These are phyloP conservation scores for Maniola jurtina DNA, from an alignment of 1,140 invertebrate species.

Conservation along the genomic window DNA sequence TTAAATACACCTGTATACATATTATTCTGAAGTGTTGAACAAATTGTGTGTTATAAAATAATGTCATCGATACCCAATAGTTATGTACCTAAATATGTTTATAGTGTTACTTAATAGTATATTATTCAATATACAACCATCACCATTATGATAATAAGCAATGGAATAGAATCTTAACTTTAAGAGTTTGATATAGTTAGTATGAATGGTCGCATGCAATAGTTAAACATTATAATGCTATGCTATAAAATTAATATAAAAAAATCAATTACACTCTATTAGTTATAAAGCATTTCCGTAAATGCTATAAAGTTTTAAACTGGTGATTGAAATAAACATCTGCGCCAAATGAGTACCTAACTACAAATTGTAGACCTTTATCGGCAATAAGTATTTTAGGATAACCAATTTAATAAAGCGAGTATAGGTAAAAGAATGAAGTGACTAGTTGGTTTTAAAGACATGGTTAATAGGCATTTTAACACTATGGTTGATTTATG, in stretches of 20 bases:
- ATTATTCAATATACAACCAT: slow-evolving; percentile 64
- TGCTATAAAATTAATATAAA: slow-evolving; percentile 17
- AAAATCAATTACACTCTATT: slow-evolving; percentile 21
- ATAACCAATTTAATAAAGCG: too few species aligned
- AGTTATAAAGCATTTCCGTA: slow-evolving; percentile 11
- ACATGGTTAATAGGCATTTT: too few species aligned
- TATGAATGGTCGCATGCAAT: slow-evolving; percentile 59
- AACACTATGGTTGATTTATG: not conserved
- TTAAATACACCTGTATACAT: slow-evolving; percentile 34
- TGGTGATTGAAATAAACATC: slow-evolving; percentile 4
- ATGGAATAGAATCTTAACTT: slow-evolving; percentile 55
- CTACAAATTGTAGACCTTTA: too few species aligned
- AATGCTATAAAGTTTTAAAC: not conserved
- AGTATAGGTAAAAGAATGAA: too few species aligned
- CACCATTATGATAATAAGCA: slow-evolving; percentile 70
- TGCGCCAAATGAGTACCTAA: slow-evolving; percentile 18
- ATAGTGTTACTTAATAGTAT: slow-evolving; percentile 23
- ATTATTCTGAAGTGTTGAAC: slow-evolving; percentile 6
- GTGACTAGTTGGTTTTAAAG: too few species aligned
- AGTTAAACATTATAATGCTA: slow-evolving; percentile 23
- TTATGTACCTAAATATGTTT: slow-evolving; percentile 7
- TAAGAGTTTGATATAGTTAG: slow-evolving; percentile 42
- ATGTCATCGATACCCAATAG: slow-evolving; percentile 4
- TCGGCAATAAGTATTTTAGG: too few species aligned
- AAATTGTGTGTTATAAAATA: not conserved